Evolutionary conservation across 2,888 invertebrate species (phyloP), one percentile per base, ranked within the genome.

Genomic region (Gryllus longicercus): DNA sequence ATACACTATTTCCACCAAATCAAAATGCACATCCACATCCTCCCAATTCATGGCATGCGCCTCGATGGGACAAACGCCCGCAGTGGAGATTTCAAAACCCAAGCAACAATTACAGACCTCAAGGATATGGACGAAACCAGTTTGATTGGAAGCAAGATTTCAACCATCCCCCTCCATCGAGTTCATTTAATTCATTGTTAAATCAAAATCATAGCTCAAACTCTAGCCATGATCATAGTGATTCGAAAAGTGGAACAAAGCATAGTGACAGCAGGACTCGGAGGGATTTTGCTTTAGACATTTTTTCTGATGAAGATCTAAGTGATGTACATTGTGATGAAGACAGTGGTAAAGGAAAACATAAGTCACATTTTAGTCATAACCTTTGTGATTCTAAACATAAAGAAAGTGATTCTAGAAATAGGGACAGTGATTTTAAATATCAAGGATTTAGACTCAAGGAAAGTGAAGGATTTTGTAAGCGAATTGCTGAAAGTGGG

Each of bases 391-490:
- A 63, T n/a, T n/a, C 14, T 63, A 63, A 63, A 63, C 63, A 63
- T 63, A 18, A 63, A 18, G 63, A 63, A 63, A 63, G 63, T 63
- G 63, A 63, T 63, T 63, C n/a, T 63, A 63, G n/a, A 63, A 63
- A n/a, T 63, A 63, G 63, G 14, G 63, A 63, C n/a, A 63, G 63
- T 18, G 63, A 63, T 18, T 14, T 18, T 38, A 38, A 38, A 38
- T 38, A 38, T 38, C 38, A 38, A 38, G 38, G 38, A 38, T 38
- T 38, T 38, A 38, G 38, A 38, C 38, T 38, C 8, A 38, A 38
- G 38, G 38, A 38, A 38, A 38, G 38, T 38, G 38, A 38, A 38
- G 38, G 8, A 38, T 38, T 38, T 38, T 38, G 38, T 38, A 38
- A 38, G 38, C 38, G 38, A 38, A 38, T 38, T 38, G 4, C 38